A percentile compares a stretch with the other conserved stretches of the same genome.
phyloP scores from a whole-genome alignment of 2,888 invertebrate species.

The Augochlorella aurata region DNA sequence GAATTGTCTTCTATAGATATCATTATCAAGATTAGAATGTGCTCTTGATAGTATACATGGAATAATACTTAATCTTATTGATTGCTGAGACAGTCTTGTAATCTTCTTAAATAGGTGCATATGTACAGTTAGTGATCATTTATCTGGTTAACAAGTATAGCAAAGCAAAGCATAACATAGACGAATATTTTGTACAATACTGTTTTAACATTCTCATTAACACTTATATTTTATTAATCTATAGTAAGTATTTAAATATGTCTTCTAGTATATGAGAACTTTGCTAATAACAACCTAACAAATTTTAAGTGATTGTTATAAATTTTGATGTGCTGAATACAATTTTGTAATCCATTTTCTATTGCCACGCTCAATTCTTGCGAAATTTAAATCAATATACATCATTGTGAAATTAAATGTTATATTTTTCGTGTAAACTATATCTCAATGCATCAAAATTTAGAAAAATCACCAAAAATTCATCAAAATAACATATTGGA shows the following conservation, averaged over 20 bases:
- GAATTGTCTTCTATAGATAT: slow-evolving; percentile 55
- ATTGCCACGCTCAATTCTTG: too few relatives aligned
- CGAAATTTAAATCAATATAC: too few relatives aligned
- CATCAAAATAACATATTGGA: too few relatives aligned
- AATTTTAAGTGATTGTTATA: background rate
- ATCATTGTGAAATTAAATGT: too few relatives aligned
- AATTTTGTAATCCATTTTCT: too few relatives aligned
- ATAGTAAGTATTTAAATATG: background rate
- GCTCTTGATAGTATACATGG: slow-evolving; percentile 57
- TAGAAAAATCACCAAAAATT: too few relatives aligned
- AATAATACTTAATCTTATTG: slow-evolving; percentile 37
- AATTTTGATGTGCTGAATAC: too few relatives aligned
- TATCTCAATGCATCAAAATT: too few relatives aligned
- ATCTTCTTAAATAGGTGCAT: background rate
- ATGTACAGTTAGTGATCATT: background rate
- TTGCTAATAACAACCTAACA: background rate
- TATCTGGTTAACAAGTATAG: background rate
- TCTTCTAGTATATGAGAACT: background rate
- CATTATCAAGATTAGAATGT: slow-evolving; percentile 54
- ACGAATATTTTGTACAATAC: background rate
- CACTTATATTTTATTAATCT: background rate
- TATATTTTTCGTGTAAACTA: too few relatives aligned
- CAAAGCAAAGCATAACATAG: background rate
- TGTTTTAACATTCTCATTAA: background rate
- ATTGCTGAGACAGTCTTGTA: slow-evolving; percentile 19